These are phyloP conservation scores for Cisticola juncidis DNA, from an alignment of 2,113 vertebrate species.

Conservation along the genomic window DNA sequence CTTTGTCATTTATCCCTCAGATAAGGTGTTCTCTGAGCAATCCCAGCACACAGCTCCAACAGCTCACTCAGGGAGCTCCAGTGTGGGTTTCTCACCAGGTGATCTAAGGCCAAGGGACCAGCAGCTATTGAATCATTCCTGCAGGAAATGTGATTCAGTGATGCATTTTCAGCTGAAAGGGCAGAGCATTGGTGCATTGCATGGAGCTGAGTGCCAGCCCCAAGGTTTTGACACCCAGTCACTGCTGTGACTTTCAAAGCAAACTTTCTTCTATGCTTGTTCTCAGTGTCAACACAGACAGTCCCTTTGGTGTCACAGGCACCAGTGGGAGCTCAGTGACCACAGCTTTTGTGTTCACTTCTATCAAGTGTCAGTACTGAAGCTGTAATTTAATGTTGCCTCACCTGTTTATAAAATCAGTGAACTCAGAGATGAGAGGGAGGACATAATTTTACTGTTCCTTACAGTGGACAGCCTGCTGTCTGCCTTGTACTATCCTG, in stretches of 20 bases:
- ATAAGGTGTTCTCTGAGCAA: not conserved
- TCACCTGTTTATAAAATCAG: not conserved
- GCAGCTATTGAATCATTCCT: not conserved
- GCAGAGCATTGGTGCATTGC: not conserved
- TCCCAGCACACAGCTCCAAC: not conserved
- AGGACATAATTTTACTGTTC: not conserved
- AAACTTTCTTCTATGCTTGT: not conserved
- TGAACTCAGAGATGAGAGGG: not conserved
- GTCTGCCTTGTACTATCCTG: not conserved
- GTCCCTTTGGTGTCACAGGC: not conserved
- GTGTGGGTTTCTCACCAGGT: not conserved
- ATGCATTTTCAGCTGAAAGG: not conserved
- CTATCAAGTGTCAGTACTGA: not conserved
- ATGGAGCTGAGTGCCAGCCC: not conserved
- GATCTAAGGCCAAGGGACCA: not conserved
- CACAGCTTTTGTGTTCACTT: not conserved
- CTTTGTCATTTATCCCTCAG: not conserved
- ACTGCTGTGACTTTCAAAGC: not conserved
- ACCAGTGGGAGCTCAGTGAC: not conserved
- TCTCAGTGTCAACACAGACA: not conserved
- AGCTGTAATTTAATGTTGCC: not conserved
- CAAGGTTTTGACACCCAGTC: not conserved
- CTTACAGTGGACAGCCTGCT: not conserved
- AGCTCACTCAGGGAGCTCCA: not conserved
- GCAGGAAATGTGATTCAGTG: not conserved